A percentile compares a stretch with the other conserved stretches of the same genome.
Conservation (phyloP, 2,113 vertebrate species). For the Ciconia boyciana region DNA sequence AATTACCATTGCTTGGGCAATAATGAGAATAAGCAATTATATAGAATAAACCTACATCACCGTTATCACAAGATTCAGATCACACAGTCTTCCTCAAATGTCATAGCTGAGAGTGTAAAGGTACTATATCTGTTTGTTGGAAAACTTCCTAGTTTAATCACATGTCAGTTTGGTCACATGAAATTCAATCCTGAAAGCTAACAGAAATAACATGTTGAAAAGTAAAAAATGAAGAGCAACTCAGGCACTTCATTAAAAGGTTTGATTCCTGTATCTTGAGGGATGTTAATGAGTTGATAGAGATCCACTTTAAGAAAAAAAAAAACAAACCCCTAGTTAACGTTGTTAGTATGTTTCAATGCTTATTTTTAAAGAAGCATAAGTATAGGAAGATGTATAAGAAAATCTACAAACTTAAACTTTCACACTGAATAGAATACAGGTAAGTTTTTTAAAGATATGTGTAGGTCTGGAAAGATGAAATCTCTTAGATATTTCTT, state of each 20-base stretch:
- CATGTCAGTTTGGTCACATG: background rate
- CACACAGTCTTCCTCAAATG: background rate
- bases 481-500: background rate
- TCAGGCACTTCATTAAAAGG: background rate
- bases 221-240: background rate
- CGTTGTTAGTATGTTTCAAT: background rate
- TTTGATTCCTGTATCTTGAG: background rate
- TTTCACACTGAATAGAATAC: background rate
- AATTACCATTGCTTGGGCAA: background rate
- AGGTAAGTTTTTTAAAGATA: background rate
- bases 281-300: background rate
- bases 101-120: background rate
- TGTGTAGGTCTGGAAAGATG: background rate
- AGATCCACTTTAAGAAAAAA: background rate
- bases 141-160: constrained; percentile 18
- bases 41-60: background rate
- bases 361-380: background rate
- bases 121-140: background rate
- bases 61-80: background rate
- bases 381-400: background rate
- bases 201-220: background rate
- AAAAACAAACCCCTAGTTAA: background rate
- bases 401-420: background rate
- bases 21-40: background rate
- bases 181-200: background rate